Evolutionary conservation across 2,113 vertebrate species (phyloP), one percentile per base, ranked within the genome.

Genomic region (Marmota flaviventris): DNA sequence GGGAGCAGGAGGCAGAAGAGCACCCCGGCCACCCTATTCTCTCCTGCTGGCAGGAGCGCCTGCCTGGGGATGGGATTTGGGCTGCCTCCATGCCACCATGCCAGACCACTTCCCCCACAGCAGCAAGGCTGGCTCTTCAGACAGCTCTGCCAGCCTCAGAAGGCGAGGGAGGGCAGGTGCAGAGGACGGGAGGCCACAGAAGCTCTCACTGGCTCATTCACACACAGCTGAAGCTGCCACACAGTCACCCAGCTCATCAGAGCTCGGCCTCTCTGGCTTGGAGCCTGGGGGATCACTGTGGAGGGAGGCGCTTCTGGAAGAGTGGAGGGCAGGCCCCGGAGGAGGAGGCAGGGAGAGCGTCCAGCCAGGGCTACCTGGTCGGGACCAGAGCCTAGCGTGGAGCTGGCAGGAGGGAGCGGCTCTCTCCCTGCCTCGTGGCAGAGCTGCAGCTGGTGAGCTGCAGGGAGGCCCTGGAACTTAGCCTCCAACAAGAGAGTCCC

Each of bases 1-100:
- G 48, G 0, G 1, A 17, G 58, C 4, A 0, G 25, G 25, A 18
- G 72, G n/a, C 3, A 0, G 18, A 12, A 9, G 9, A 0, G 6
- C 11, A 2, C 7, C 48, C 3, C 29, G 63, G 0, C 1, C 37
- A 51, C 48, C 6, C 5, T 14, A 10, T 48, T 0, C 4, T 2
- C 61, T 12, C 77, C 1, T 13, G 17, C 45, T 0, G 0, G 37
- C 20, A 0, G 20, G 22, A 24, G 29, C 39, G 14, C 25, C 42
- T 4, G 9, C 1, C 48, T 14, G 17, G 13, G 7, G 67, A 0
- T 1, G 2, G 73, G 0, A 0, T 45, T 22, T 0, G 0, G 4
- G 4, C 70, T 7, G 1, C 45, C 37, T 34, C 18, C 0, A 37
- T 9, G 67, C 37, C 17, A 27, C 18, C 0, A 34, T 9, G 67